Evolutionary conservation across 2,888 invertebrate species (phyloP), one percentile per base, ranked within the genome.

Genomic region (Halictus ligatus): DNA sequence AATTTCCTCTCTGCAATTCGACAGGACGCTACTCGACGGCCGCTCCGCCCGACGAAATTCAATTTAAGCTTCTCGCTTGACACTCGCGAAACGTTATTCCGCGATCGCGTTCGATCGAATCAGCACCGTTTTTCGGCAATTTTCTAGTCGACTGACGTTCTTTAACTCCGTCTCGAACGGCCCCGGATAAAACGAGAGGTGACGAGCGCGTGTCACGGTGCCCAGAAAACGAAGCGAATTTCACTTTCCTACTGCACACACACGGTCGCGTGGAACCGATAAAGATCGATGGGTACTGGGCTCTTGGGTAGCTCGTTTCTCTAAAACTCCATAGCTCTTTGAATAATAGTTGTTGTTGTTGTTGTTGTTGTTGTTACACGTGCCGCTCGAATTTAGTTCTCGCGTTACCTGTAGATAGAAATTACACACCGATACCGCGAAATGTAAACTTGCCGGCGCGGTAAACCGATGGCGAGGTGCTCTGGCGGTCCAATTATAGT

Each of bases 81-180:
- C 86, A 81, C 86, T 54, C 67, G 64, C 72, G 81, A 67, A 81
- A 85, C 85, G 85, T 86, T 85, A 81, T 86, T 86, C 80, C 75
- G 67, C 77, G 69, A 80, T 85, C 85, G 73, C 58, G 78, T 81
- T 69, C 75, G 75, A 75, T 85, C 85, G 64, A 40, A 40, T 40
- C 40, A 69, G 43, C 43, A 21, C 10, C 76, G 73, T 79, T 76
- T 58, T 54, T 35, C 69, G 29, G 67, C 78, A 58, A 71, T 73
- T 76, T 85, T 78, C 78, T 40, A 58, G 46, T 13, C 58, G 71
- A 46, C 18, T 69, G 40, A 64, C 82, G 54, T 73, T 29, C 67
- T 35, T 79, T 21, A 60, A 67, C 43, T 46, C 10, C 67, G 25
- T 25, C 12, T 43, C 35, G 25, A 67, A 67, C 35, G 21, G 21